Evolutionary conservation across 1,140 invertebrate species (phyloP).

Genomic region (Diuraphis noxia): DNA sequence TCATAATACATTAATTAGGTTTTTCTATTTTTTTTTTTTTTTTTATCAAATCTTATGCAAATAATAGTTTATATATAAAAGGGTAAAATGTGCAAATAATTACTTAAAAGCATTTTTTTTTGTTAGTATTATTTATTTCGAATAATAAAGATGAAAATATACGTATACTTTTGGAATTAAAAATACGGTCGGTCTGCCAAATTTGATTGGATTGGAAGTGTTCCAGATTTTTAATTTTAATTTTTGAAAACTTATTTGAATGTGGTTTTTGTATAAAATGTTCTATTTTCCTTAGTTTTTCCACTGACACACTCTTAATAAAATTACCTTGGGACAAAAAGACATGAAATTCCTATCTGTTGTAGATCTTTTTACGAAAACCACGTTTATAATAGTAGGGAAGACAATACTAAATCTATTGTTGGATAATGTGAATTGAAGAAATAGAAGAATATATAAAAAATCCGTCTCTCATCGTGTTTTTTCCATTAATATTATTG

Average conservation of each 20-base stretch:
- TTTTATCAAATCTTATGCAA: background rate
- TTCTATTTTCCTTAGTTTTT: slow-evolving; percentile 3
- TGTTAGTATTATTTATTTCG: background rate
- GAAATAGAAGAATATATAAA: background rate
- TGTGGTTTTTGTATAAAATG: slow-evolving; percentile 28
- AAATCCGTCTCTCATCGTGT: background rate
- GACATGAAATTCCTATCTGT: background rate
- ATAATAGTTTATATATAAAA: background rate
- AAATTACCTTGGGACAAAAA: slow-evolving; percentile 26
- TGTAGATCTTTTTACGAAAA: background rate
- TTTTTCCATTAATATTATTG: background rate
- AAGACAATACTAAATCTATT: slow-evolving; percentile 30
- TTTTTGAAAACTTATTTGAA: slow-evolving; percentile 30
- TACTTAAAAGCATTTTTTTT: background rate
- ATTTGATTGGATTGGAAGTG: slow-evolving; percentile 31
- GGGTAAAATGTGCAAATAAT: background rate
- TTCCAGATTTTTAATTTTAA: slow-evolving; percentile 18
- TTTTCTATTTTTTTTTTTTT: background rate
- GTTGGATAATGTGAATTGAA: slow-evolving; percentile 1
- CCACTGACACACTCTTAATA: background rate
- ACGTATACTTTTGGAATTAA: slow-evolving; percentile 28
- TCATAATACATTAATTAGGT: background rate
- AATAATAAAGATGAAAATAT: background rate
- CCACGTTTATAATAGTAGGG: background rate
- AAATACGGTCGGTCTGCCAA: slow-evolving; percentile 33